These are phyloP conservation scores for Cryptus viduatorius DNA, from an alignment of 2,888 invertebrate genomes.

Conservation along the genomic window DNA sequence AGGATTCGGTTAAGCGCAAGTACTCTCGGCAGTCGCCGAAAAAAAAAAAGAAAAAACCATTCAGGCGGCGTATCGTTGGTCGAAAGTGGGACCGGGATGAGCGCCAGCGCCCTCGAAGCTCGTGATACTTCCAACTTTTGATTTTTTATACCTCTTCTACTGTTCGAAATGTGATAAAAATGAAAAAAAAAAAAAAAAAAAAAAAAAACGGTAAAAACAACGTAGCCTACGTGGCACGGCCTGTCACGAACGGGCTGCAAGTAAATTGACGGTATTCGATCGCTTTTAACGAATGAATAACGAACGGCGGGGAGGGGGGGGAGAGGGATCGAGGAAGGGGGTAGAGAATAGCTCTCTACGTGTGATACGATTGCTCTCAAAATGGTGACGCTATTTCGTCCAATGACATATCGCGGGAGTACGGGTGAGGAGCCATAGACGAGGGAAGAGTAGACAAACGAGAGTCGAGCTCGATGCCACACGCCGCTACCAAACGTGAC, in stretches of 20 bases:
- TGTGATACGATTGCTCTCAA: conserved; percentile 55
- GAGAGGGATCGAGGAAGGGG: not conserved
- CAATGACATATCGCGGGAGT: conserved; percentile 52
- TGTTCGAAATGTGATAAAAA: conserved; percentile 41
- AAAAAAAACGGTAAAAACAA: conserved; percentile 20
- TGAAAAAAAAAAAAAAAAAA: conserved; percentile 30
- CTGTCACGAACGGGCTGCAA: conserved; percentile 41
- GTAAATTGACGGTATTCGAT: conserved; percentile 61
- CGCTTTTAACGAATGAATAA: conserved; percentile 64
- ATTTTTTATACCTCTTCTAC: conserved; percentile 15
- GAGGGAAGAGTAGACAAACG: conserved; percentile 59
- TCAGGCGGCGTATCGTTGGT: not conserved
- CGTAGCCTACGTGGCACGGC: conserved; percentile 19
- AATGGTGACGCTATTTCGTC: conserved; percentile 61
- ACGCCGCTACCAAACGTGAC: conserved; percentile 40
- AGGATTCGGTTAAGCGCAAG: conserved; percentile 14
- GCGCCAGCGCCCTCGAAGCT: not conserved
- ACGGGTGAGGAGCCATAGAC: conserved; percentile 13
- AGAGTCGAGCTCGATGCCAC: conserved; percentile 41
- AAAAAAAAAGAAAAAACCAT: not conserved
- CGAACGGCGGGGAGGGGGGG: conserved; percentile 27
- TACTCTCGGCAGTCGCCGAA: not conserved
- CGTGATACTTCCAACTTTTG: conserved; percentile 26
- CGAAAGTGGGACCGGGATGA: conserved; percentile 27
- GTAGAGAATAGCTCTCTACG: conserved; percentile 5